Evolutionary conservation across 2,113 vertebrate species (phyloP), one percentile per base, ranked within the genome.

Genomic region (Dolichotis patagonum): DNA sequence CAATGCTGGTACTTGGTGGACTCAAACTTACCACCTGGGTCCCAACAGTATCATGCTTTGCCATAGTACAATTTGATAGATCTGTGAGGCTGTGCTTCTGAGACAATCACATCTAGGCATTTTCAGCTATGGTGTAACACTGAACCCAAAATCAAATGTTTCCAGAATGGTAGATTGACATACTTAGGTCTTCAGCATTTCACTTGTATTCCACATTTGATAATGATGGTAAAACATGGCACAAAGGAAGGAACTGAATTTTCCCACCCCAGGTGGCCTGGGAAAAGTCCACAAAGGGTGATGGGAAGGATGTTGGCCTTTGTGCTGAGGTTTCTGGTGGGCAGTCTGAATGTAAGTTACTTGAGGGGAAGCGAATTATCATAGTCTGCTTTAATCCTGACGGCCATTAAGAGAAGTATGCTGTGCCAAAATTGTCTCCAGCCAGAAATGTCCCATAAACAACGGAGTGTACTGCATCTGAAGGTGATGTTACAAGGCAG

Each of bases 281-380:
- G 38, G 9, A 52, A 38, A 71, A 26, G 16, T 43, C 12, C 16
- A 17, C 7, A 6, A 0, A 8, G 24, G 24, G 9, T 19, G 7
- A 58, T 10, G 12, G 12, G 26, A 63, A 41, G 0, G 28, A 14
- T 6, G 0, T 1, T 56, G 8, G 30, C 9, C 0, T 6, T 4
- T 19, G 58, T 5, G 20, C 20, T 38, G 58, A 75, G 13, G 19
- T 58, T 63, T 49, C 71, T 78, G 16, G 22, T 4, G 35, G 32
- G 56, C 20, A 75, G 16, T 67, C 73, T 65, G 49, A 90, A 69
- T 5, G 85, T 19, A 46, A 85, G 24, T 3, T 83, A 38, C 8
- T 32, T 1, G 17, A 71, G 1, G 2, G 6, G 26, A 38, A 30
- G 10, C 17, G 49, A 22, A 0, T 28, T n/a, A 46, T 81, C 49